A percentile compares a stretch with the other conserved stretches of the same genome.
Evolutionary conservation across 2,797 vertebrate genomes (phyloP).

Genomic region (Pelochelys cantorii): DNA sequence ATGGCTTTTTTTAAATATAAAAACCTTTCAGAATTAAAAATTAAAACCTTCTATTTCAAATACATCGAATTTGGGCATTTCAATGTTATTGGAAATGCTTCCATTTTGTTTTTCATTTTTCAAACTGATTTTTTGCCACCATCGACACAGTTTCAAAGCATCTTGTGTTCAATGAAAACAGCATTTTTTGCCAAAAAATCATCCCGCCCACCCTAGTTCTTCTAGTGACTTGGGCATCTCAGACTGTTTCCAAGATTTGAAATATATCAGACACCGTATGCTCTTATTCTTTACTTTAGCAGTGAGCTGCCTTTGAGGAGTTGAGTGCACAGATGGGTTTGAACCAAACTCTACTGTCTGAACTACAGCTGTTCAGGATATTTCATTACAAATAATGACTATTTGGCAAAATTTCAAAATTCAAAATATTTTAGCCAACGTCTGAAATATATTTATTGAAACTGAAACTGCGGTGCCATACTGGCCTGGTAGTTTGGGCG

Average conservation of each 20-base stretch:
- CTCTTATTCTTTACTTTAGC: not conserved
- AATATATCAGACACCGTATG: not conserved
- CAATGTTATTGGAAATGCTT: not conserved
- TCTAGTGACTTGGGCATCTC: not conserved
- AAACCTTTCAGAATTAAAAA: not conserved
- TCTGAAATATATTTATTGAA: not conserved
- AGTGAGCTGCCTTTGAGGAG: not conserved
- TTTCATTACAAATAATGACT: not conserved
- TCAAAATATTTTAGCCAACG: not conserved
- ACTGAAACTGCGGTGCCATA: not conserved
- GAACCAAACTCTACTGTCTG: not conserved
- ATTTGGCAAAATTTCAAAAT: not conserved
- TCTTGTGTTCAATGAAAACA: not conserved
- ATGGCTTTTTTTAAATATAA: not conserved
- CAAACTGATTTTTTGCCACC: too few relatives aligned
- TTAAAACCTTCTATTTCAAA: not conserved
- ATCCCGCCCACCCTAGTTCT: too few relatives aligned
- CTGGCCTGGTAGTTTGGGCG: too few relatives aligned
- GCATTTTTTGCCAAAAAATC: not conserved
- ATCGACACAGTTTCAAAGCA: not conserved
- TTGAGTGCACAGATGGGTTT: not conserved
- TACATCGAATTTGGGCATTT: too few relatives aligned
- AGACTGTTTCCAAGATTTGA: not conserved
- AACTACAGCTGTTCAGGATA: not conserved
- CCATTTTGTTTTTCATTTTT: not conserved